Percentiles rank a stretch among this genome's conserved stretches.
Evolutionary conservation across 2,797 vertebrate species (phyloP).

Genomic region (Chaunax sp.): DNA sequence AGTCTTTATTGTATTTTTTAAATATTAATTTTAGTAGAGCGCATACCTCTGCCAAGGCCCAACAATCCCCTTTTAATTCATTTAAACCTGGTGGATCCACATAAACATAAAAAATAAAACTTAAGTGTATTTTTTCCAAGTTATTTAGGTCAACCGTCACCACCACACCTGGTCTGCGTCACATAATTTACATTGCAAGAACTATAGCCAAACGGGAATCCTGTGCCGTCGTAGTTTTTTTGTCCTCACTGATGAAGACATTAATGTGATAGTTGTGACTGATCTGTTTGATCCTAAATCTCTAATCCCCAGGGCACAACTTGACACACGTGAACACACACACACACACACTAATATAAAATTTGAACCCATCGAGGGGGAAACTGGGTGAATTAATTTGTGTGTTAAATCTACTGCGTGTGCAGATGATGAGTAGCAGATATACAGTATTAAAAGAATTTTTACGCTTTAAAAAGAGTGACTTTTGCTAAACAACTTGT

Average conservation of each 20-base stretch:
- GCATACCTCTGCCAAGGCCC: too few species aligned
- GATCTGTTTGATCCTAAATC: slow-evolving; percentile 68
- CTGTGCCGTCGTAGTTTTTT: too few species aligned
- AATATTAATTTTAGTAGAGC: too few species aligned
- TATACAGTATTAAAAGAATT: slow-evolving; percentile 19
- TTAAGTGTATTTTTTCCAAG: too few species aligned
- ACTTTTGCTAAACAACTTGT: slow-evolving; percentile 17
- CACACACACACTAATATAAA: not conserved
- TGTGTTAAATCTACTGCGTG: slow-evolving; percentile 26
- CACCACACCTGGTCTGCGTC: too few species aligned
- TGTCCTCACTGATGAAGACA: slow-evolving; percentile 32
- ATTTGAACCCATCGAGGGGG: not conserved
- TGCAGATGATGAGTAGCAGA: slow-evolving; percentile 3
- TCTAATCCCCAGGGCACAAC: slow-evolving; percentile 56
- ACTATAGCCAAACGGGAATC: too few species aligned
- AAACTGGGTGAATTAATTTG: slow-evolving; percentile 6
- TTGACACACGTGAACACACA: not conserved
- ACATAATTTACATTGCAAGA: too few species aligned
- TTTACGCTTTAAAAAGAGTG: slow-evolving; percentile 17
- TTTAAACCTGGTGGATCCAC: too few species aligned
- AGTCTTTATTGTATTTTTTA: too few species aligned
- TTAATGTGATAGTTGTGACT: slow-evolving; percentile 56
- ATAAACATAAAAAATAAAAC: too few species aligned
- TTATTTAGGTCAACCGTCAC: too few species aligned
- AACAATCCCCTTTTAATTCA: too few species aligned